Conservation (phyloP, 2,797 vertebrate genomes). For the Etheostoma nigrum region DNA sequence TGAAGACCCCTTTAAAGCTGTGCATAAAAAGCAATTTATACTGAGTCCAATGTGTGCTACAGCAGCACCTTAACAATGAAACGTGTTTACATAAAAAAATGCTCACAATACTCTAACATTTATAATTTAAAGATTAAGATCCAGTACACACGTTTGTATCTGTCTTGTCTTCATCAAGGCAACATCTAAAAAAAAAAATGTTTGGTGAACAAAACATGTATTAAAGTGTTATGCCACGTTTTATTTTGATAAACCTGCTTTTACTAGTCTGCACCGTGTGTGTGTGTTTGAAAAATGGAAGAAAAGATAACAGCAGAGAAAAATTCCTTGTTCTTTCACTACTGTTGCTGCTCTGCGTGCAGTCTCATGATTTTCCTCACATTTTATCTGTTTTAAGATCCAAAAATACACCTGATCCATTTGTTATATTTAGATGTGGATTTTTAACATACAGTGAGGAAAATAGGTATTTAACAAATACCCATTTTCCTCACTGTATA, state of each 20-base stretch:
- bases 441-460: neutral
- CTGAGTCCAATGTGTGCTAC: too few species aligned
- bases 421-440: neutral
- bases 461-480: too few species aligned
- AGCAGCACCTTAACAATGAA: neutral
- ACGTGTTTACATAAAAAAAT: neutral
- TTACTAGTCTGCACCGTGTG: neutral
- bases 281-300: neutral
- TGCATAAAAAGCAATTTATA: neutral
- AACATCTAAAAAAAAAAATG: neutral
- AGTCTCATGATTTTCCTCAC: constrained; percentile 10
- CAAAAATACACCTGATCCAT: neutral
- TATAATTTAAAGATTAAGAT: neutral
- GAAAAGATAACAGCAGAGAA: neutral
- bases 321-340: neutral
- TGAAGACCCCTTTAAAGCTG: too few species aligned
- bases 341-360: neutral
- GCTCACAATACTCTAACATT: neutral
- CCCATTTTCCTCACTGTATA: neutral
- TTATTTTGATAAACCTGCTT: neutral
- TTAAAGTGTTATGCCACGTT: neutral
- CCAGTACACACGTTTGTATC: neutral
- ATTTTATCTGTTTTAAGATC: neutral
- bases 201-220: neutral
- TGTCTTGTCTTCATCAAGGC: neutral